These are phyloP conservation scores for Saccopteryx bilineata DNA, from an alignment of 2,113 vertebrate species.

Conservation along the genomic window DNA sequence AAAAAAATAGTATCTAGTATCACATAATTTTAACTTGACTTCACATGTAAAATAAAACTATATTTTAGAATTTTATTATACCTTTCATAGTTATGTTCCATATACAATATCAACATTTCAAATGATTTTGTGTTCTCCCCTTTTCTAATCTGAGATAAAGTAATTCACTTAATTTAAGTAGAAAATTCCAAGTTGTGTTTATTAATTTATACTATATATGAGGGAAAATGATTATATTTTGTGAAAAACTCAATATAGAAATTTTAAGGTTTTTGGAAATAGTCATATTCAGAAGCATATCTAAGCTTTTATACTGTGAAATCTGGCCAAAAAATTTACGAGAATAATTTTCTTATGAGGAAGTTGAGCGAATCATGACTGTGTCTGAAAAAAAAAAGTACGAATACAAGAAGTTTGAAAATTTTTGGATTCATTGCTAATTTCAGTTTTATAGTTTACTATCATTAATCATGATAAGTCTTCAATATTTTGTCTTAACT, in stretches of 20 bases:
- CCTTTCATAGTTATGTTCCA: neutral
- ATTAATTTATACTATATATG: neutral
- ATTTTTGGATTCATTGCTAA: neutral
- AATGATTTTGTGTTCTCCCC: neutral
- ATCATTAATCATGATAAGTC: neutral
- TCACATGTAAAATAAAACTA: constrained; percentile 36
- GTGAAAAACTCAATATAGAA: neutral
- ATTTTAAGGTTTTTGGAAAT: constrained; percentile 43
- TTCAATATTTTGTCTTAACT: constrained; percentile 16
- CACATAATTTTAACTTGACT: constrained; percentile 37
- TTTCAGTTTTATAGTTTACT: neutral
- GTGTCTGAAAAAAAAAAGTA: neutral
- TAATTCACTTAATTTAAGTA: constrained; percentile 31
- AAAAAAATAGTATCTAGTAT: neutral
- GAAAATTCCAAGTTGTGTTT: neutral
- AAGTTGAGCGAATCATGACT: neutral
- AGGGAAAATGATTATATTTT: neutral
- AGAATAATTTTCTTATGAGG: constrained; percentile 25
- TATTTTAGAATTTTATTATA: neutral
- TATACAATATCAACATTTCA: neutral
- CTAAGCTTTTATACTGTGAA: constrained; percentile 36
- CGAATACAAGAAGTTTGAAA: neutral
- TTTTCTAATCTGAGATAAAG: constrained; percentile 3
- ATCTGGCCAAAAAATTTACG: constrained; percentile 13
- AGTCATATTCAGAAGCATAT: neutral